Percentiles rank a stretch among this genome's conserved stretches.
phyloP scores from a whole-genome alignment of 2,797 vertebrate species.

The Dipus sagitta region DNA sequence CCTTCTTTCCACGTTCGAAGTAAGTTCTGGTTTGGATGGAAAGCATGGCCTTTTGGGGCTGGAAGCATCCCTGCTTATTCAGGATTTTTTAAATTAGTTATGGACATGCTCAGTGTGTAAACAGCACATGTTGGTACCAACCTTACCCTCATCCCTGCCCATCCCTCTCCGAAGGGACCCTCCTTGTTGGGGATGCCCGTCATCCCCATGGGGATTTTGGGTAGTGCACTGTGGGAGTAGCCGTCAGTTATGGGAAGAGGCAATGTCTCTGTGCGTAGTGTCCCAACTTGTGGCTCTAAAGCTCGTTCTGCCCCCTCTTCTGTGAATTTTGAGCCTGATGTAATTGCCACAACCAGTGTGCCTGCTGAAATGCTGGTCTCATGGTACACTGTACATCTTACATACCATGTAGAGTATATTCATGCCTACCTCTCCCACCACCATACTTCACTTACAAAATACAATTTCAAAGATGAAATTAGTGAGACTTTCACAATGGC shows the following conservation, averaged over 20 bases:
- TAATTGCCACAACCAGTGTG: not conserved
- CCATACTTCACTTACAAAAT: not conserved
- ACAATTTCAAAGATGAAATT: not conserved
- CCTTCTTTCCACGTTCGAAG: not conserved
- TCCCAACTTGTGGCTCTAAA: too few relatives aligned
- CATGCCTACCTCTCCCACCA: not conserved
- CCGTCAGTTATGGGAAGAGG: too few relatives aligned
- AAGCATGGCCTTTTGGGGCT: not conserved
- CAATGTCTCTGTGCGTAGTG: too few relatives aligned
- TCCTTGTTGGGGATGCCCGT: too few relatives aligned
- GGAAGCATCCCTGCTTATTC: not conserved
- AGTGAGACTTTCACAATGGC: slow-evolving; percentile 15
- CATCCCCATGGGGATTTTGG: too few relatives aligned
- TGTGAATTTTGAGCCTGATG: not conserved
- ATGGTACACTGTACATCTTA: not conserved
- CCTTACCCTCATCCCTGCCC: too few relatives aligned
- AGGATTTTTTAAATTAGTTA: not conserved
- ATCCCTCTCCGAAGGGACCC: too few relatives aligned
- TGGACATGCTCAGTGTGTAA: too few relatives aligned
- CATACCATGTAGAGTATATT: too few relatives aligned
- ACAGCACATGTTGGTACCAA: too few relatives aligned
- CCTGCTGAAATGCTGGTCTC: not conserved
- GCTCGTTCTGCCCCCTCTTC: too few relatives aligned
- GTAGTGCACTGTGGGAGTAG: too few relatives aligned
- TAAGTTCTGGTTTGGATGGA: slow-evolving; percentile 22